Base-by-base conservation (phyloP, 1,140 invertebrate genomes). In the Anastatus disparis region DNA sequence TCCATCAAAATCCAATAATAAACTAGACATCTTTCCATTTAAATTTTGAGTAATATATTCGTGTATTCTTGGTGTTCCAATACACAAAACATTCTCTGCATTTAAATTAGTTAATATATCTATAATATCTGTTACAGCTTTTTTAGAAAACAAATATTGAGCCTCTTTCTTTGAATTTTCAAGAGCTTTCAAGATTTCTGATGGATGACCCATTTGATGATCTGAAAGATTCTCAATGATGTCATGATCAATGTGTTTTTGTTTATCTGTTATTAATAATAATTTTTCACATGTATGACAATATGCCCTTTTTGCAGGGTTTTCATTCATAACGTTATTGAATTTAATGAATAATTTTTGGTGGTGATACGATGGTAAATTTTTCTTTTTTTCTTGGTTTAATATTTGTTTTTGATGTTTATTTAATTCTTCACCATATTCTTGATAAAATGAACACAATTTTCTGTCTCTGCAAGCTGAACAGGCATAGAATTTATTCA, bases 1-100 rank as follows among this genome's bases (percentile, higher is more conserved):
- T 17, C 87, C 87, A 82, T 95, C 94, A 72, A 94, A 89, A 77
- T 95, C 93, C 40, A 96, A 79, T 1, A 96, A 85, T 44, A 95
- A 85, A 52, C 90, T 92, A 9, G 87, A 85, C 72, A 92, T 89
- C 62, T 78, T 74, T 24, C 78, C 68, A 48, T 81, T 71, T 58
- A 85, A 74, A 26, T 88, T 76, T n/a, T 87, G 81, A 52, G 83
- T 82, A 3, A 92, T 88, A 74, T 89, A 87, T 80, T 93, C 93
- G 79, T 93, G 91, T 12, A 95, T 87, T 70, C 91, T 88, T 15
- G 94, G 94, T 13, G 92, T 88, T 52, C 94, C 93, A 68, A 95
- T 89, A 78, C 93, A 95, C 8, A 96, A 78, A 8, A 95, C 87
- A 80, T 91, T 77, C 80, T 84, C 89, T 35, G 89, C 87, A 69